These are phyloP conservation scores for Belonocnema kinseyi DNA, from an alignment of 1,140 invertebrate genomes.

Conservation along the genomic window DNA sequence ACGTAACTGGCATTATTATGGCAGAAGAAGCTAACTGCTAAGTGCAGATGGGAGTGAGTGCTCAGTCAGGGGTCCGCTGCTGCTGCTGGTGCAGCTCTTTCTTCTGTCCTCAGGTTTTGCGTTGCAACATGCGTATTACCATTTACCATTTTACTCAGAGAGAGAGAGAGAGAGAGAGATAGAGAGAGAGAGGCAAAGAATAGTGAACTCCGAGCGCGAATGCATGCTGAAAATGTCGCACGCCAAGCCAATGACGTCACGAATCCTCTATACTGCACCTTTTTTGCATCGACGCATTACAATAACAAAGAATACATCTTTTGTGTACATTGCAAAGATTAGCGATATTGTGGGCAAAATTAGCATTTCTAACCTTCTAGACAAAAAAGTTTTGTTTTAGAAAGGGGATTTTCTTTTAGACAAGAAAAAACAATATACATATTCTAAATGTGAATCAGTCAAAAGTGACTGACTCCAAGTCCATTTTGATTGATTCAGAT, in stretches of 20 bases:
- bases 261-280: constrained; percentile 35
- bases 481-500: no score
- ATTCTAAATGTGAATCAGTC: no score
- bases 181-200: constrained; percentile 39
- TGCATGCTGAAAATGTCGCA: constrained; percentile 61
- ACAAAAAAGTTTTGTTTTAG: no score
- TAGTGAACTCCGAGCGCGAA: constrained; percentile 27
- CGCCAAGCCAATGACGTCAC: constrained; percentile 53
- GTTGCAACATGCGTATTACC: constrained; percentile 33
- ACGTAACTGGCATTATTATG: constrained; percentile 57
- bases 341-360: no score
- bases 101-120: constrained; percentile 54
- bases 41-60: constrained; percentile 48
- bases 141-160: constrained; percentile 35
- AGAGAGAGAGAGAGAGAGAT: constrained; percentile 34
- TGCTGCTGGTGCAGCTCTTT: constrained; percentile 31
- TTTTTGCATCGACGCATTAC: constrained; percentile 11
- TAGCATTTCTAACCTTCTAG: no score
- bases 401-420: no score
- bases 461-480: no score
- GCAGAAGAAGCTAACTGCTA: not conserved
- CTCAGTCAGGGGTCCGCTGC: constrained; percentile 32
- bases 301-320: not conserved
- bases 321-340: no score
- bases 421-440: no score